Conservation (phyloP, 2,888 invertebrate species). For the Asteroscopus sphinx region DNA sequence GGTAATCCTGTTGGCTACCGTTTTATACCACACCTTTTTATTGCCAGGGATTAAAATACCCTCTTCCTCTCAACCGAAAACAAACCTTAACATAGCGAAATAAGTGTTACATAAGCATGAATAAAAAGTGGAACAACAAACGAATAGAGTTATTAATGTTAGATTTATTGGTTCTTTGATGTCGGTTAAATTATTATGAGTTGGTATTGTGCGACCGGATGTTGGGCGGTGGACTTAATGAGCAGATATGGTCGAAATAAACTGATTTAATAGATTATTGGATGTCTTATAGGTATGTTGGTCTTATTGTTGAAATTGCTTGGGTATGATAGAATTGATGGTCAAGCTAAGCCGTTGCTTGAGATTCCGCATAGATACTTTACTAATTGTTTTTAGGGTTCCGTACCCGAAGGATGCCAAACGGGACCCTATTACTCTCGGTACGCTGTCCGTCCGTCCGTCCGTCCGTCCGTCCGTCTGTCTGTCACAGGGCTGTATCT, state of each 20-base stretch:
- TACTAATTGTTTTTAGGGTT: too few relatives aligned
- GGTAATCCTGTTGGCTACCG: conserved; percentile 86
- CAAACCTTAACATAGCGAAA: conserved; percentile 25
- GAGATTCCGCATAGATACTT: too few relatives aligned
- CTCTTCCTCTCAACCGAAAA: conserved; percentile 12
- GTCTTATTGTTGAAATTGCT: neutral
- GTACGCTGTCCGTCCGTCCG: too few relatives aligned
- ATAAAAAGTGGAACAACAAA: conserved; percentile 61
- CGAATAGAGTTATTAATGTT: conserved; percentile 79
- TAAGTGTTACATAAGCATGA: conserved; percentile 34
- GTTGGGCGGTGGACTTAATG: conserved; percentile 61
- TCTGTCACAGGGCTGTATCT: too few relatives aligned
- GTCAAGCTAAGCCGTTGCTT: too few relatives aligned
- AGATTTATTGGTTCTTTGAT: conserved; percentile 79
- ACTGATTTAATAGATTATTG: conserved; percentile 52
- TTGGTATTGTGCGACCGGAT: conserved; percentile 68
- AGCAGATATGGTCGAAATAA: conserved; percentile 48
- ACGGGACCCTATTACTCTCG: too few relatives aligned
- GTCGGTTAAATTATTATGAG: conserved; percentile 73
- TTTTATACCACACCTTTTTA: conserved; percentile 79
- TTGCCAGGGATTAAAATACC: conserved; percentile 71
- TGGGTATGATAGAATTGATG: neutral
- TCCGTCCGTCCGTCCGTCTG: too few relatives aligned
- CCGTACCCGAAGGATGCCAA: too few relatives aligned
- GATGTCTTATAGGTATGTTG: conserved; percentile 14